These are phyloP conservation scores for Onychostoma macrolepis DNA, from an alignment of 2,113 vertebrate species.

Conservation along the genomic window DNA sequence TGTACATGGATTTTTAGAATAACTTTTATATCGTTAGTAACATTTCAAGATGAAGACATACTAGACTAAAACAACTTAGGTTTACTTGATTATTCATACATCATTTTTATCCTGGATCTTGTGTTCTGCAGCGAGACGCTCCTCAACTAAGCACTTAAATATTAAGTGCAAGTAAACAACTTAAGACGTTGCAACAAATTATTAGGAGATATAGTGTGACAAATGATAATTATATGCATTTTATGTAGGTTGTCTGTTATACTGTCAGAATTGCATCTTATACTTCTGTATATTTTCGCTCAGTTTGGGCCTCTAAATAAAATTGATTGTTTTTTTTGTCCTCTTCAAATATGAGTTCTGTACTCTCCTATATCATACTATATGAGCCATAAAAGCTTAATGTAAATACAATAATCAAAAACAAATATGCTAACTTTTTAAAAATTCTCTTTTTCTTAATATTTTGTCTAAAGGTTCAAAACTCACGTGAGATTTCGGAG, in stretches of 20 bases:
- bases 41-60: neutral
- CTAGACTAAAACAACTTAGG: neutral
- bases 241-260: neutral
- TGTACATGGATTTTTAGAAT: neutral
- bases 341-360: neutral
- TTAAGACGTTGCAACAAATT: neutral
- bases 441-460: neutral
- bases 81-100: neutral
- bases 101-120: too few relatives aligned
- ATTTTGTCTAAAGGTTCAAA: neutral
- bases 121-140: too few relatives aligned
- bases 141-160: neutral
- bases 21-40: neutral
- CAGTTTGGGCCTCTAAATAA: neutral
- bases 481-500: conserved; percentile 93
- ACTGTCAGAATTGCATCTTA: neutral
- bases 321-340: neutral
- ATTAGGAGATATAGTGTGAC: neutral
- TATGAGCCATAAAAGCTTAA: neutral
- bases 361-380: neutral
- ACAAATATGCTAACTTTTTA: neutral
- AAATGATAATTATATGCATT: neutral
- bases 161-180: neutral
- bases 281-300: neutral
- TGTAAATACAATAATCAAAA: neutral